Evolutionary conservation across 1,140 invertebrate genomes (phyloP), one percentile per base, ranked within the genome.

Genomic region (Ditylenchus dipsaci): DNA sequence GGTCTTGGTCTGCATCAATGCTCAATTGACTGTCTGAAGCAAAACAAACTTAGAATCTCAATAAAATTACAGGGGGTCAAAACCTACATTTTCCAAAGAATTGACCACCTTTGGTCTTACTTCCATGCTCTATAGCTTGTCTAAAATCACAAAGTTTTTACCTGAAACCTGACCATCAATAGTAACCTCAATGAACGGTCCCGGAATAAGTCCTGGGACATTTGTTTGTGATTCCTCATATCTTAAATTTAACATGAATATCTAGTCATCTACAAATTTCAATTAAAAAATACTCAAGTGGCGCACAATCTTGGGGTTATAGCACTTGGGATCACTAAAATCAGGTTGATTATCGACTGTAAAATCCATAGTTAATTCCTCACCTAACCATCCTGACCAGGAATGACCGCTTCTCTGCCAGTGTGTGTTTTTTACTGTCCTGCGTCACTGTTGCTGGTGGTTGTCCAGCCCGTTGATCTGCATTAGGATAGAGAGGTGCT

Each of bases 221-320:
- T 82, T 60, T 82, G 83, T n/a, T 82, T 79, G 64, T 83, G 79
- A 33, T 75, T 80, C 1, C 75, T 69, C 77, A 83, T 79, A 68
- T 82, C 81, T 38, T 5, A 38, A 38, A n/a, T n/a, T n/a, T 38
- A 3, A 11, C 33, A 3, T 38, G 3, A 5, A 5, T 38, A 38
- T 38, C 33, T 38, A 5, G 33, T 11, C 11, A 38, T 38, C 11
- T 38, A 38, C 33, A 38, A 38, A 38, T 38, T 38, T 38, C 11
- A 38, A 11, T 11, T 38, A 5, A 11, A 38, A 38, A 3, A 5
- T 38, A 38, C 33, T 38, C 17, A 82, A 67, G 59, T 82, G 80
- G 13, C 81, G 80, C 21, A 82, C 80, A 64, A 82, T 82, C 61
- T 82, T 82, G 21, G 80, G 80, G 76, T 82, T 82, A 66, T 82